Conservation (phyloP, 2,113 vertebrate genomes). For the Ciconia maguari region DNA sequence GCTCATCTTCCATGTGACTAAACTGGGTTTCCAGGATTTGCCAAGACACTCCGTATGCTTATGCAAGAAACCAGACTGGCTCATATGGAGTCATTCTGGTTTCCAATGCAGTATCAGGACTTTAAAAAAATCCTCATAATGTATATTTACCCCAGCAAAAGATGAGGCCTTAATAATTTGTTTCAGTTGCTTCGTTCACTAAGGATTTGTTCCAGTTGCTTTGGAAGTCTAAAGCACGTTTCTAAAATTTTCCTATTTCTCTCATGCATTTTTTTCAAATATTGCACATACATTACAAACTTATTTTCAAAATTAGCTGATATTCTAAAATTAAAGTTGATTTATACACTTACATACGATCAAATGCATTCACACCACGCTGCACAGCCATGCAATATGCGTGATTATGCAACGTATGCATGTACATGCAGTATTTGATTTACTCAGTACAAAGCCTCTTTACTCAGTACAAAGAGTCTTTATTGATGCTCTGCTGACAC, state of each 20-base stretch:
- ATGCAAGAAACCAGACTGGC: not conserved
- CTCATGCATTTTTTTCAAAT: not conserved
- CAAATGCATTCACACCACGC: not conserved
- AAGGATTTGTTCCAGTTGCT: not conserved
- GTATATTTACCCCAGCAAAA: not conserved
- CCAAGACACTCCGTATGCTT: not conserved
- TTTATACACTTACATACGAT: fast-evolving
- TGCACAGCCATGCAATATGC: not conserved
- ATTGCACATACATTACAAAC: not conserved
- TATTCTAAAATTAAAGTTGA: not conserved
- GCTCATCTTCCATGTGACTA: not conserved
- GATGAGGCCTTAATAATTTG: not conserved
- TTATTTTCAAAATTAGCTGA: not conserved
- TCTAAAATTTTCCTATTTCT: not conserved
- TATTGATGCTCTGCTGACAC: not conserved
- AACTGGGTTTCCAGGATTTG: conserved; percentile 13
- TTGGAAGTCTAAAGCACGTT: not conserved
- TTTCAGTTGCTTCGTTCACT: not conserved
- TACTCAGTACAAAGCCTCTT: conserved; percentile 28
- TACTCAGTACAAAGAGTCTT: not conserved
- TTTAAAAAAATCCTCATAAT: not conserved
- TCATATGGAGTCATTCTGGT: not conserved
- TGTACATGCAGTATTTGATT: not conserved
- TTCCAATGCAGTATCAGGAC: not conserved
- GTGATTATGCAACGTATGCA: not conserved